A percentile compares a stretch with the other conserved stretches of the same genome.
phyloP scores from a whole-genome alignment of 2,888 invertebrate genomes.

The Xestia ashworthii region DNA sequence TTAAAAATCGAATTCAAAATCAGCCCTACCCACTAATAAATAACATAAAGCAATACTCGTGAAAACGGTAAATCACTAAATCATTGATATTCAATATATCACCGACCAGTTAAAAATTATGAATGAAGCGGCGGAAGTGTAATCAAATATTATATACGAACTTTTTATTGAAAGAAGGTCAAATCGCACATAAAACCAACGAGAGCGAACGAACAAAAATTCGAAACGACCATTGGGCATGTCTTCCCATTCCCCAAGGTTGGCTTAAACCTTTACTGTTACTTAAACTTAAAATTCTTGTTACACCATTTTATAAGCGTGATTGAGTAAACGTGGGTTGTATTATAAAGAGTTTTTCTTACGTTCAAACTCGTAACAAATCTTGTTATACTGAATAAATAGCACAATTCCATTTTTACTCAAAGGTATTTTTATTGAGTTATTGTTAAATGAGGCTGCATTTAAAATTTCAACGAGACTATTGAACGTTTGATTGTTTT shows the following conservation, averaged over 20 bases:
- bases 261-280: slow-evolving; percentile 63
- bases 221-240: slow-evolving; percentile 50
- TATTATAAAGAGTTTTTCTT: slow-evolving; percentile 66
- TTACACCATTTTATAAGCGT: slow-evolving; percentile 73
- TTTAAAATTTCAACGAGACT: slow-evolving; percentile 43
- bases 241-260: slow-evolving; percentile 36
- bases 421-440: slow-evolving; percentile 57
- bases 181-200: slow-evolving; percentile 57
- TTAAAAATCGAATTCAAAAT: slow-evolving; percentile 11
- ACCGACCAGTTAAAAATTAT: slow-evolving; percentile 53
- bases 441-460: slow-evolving; percentile 44
- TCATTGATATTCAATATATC: slow-evolving; percentile 56
- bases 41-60: slow-evolving; percentile 23
- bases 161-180: slow-evolving; percentile 58
- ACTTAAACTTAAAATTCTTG: slow-evolving; percentile 69
- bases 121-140: slow-evolving; percentile 57
- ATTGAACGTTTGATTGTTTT: slow-evolving; percentile 41
- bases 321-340: slow-evolving; percentile 72
- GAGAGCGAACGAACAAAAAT: slow-evolving; percentile 43
- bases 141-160: slow-evolving; percentile 52
- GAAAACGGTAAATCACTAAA: slow-evolving; percentile 54
- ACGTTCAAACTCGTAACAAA: slow-evolving; percentile 32
- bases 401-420: slow-evolving; percentile 49
- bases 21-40: slow-evolving; percentile 35
- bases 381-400: slow-evolving; percentile 48